Percentiles rank a stretch among this genome's conserved stretches.
phyloP scores from a whole-genome alignment of 2,113 vertebrate species.

The Arenaria interpres region DNA sequence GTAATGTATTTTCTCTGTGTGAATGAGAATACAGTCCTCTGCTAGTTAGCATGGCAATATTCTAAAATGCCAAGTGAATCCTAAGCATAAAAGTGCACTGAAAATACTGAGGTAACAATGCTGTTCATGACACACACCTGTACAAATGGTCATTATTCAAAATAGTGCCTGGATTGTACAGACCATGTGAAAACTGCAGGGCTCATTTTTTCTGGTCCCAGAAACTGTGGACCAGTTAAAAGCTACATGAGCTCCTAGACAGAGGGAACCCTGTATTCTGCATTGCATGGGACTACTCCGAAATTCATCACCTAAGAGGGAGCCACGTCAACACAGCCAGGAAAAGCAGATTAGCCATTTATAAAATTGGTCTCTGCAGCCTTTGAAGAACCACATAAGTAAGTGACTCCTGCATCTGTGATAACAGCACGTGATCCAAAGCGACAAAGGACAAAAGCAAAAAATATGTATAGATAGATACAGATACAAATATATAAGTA shows the following conservation, averaged over 20 bases:
- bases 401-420: background rate
- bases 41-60: background rate
- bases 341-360: background rate
- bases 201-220: background rate
- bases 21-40: background rate
- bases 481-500: background rate
- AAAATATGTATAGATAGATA: background rate
- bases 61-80: background rate
- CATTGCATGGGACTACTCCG: accelerated
- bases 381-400: background rate
- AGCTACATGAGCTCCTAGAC: background rate
- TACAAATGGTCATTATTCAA: background rate
- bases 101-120: background rate
- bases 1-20: background rate
- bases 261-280: background rate
- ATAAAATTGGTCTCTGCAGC: background rate
- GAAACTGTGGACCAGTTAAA: background rate
- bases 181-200: background rate
- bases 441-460: background rate
- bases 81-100: background rate
- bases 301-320: background rate
- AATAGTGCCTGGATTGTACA: background rate
- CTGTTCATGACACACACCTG: background rate
- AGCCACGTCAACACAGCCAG: background rate
- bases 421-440: background rate